Conservation (phyloP, 2,888 invertebrate genomes). For the Azorinus chamasolen region DNA sequence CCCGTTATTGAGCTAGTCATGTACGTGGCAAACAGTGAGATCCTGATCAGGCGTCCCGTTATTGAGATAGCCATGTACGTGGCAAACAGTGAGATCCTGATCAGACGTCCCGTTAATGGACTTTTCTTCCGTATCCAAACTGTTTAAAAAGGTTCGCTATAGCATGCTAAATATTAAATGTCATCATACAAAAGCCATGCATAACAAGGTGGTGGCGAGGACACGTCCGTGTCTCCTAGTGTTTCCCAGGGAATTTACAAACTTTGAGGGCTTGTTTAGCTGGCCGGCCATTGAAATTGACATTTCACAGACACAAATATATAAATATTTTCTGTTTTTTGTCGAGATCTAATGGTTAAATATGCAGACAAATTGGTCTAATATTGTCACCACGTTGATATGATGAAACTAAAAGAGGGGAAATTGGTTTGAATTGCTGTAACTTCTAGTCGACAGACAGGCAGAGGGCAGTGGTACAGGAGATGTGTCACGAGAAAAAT, state of each 20-base stretch:
- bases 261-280: constrained; percentile 19
- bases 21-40: too few species aligned
- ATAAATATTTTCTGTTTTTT: constrained; percentile 53
- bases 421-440: neutral
- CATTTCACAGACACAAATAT: constrained; percentile 49
- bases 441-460: neutral
- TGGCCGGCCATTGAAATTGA: constrained; percentile 43
- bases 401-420: neutral
- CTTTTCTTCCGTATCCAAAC: too few species aligned
- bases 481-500: too few species aligned
- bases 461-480: constrained; percentile 1
- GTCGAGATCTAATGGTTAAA: constrained; percentile 20
- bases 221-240: neutral
- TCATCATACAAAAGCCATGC: too few species aligned
- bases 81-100: too few species aligned
- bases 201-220: too few species aligned
- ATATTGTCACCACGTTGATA: neutral
- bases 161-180: too few species aligned
- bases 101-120: too few species aligned
- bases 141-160: too few species aligned
- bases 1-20: too few species aligned
- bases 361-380: constrained; percentile 10
- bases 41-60: too few species aligned
- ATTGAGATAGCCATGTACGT: too few species aligned
- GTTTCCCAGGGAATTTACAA: constrained; percentile 42